phyloP scores from a whole-genome alignment of 1,140 invertebrate genomes.

The Drosophila navojoa region DNA sequence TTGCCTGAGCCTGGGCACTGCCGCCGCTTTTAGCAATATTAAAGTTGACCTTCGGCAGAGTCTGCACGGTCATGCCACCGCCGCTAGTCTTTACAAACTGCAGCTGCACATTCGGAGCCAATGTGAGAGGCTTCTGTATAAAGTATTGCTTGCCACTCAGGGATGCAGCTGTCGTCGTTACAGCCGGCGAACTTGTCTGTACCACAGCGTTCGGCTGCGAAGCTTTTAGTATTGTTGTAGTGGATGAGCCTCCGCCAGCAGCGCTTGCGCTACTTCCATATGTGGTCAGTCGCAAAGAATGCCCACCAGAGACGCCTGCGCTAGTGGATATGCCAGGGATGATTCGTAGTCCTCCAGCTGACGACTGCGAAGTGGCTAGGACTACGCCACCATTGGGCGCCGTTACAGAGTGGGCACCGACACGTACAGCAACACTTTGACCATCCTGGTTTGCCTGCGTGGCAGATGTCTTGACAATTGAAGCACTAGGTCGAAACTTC shows the following conservation, averaged over 20 bases:
- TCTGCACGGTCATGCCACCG: constrained; percentile 76
- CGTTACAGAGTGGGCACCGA: constrained; percentile 39
- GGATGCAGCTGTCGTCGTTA: constrained; percentile 44
- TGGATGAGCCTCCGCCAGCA: constrained; percentile 11
- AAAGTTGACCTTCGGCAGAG: constrained; percentile 77
- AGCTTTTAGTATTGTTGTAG: constrained; percentile 62
- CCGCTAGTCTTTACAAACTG: constrained; percentile 81
- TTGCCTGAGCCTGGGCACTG: constrained; percentile 22
- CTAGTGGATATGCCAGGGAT: constrained; percentile 45
- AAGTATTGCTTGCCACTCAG: constrained; percentile 80
- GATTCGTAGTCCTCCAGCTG: constrained; percentile 51
- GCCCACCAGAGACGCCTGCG: constrained; percentile 22
- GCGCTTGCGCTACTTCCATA: constrained; percentile 22
- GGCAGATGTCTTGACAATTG: constrained; percentile 16
- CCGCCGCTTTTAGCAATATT: constrained; percentile 65
- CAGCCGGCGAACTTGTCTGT: constrained; percentile 13
- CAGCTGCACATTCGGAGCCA: constrained; percentile 75
- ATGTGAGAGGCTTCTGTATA: constrained; percentile 76
- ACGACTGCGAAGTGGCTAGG: constrained; percentile 37
- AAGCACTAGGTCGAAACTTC: constrained; percentile 59
- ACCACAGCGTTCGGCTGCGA: constrained; percentile 35
- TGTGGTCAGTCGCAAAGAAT: constrained; percentile 66
- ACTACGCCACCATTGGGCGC: constrained; percentile 45
- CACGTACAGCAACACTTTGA: constrained; percentile 43
- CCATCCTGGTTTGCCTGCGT: neutral